Base-by-base conservation (phyloP, 1,140 invertebrate species). In the Bathynomus jamesi region DNA sequence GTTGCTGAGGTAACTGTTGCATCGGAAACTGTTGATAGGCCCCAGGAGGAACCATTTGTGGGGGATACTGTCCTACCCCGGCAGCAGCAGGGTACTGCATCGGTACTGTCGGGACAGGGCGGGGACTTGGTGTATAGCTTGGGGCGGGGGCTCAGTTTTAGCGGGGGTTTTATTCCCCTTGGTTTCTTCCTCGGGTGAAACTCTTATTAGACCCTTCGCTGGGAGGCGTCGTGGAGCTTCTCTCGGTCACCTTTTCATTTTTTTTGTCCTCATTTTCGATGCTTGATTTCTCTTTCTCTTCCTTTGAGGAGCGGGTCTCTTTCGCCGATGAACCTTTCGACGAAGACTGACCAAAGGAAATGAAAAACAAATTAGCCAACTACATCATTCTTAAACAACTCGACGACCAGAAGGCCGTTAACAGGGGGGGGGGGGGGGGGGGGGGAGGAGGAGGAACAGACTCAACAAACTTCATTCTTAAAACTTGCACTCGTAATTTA, bases 41-140 rank as follows among this genome's bases (percentile, higher is more conserved):
- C 69, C 1, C 65, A 69, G 1, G 75, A 70, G 8, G 75, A 76
- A 71, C 73, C 61, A 27, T 21, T 21, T 62, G 75, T 53, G 71
- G 32, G 29, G 61, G 61, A 30, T 46, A 46, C 65, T 69, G 67
- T 61, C 65, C 25, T 7, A 21, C 17, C 25, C 13, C 25, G 21
- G 61, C 21, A 7, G 3, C 10, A 30, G 29, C n/a, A n/a, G 24
- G 4, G 28, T 28, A 32, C 27, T 61, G 68, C 21, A 70, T 28
- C 32, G 62, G 31, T 25, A 75, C 30, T 69, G 67, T 62, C 40
- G 61, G 31, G 17, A 17, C n/a, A n/a, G n/a, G n/a, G n/a, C n/a
- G n/a, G n/a, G n/a, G n/a, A n/a, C n/a, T n/a, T n/a, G n/a, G n/a
- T n/a, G n/a, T n/a, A n/a, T n/a, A n/a, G n/a, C n/a, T 40, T 7